Conservation (phyloP, 2,113 vertebrate genomes). For the Crotalus tigris region DNA sequence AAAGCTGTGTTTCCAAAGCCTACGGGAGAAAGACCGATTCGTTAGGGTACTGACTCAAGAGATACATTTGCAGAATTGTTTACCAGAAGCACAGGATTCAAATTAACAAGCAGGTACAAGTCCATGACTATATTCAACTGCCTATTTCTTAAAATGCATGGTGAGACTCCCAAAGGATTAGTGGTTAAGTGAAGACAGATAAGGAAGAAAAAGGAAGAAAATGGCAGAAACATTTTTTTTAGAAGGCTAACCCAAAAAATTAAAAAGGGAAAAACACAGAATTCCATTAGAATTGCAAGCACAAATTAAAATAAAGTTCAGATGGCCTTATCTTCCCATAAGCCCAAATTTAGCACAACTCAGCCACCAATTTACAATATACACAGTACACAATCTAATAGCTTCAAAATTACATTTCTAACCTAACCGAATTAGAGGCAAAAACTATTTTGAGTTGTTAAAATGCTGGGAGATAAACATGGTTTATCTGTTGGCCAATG, state of each 20-base stretch:
- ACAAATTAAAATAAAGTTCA: background rate
- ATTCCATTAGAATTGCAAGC: background rate
- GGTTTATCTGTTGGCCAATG: background rate
- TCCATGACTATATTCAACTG: background rate
- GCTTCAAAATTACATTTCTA: background rate
- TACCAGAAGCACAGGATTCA: slow-evolving; percentile 31
- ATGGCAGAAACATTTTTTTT: background rate
- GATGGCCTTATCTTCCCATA: background rate
- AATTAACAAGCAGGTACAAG: slow-evolving; percentile 33
- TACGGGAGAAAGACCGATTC: slow-evolving; percentile 43
- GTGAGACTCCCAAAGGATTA: slow-evolving; percentile 3
- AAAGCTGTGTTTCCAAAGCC: slow-evolving; percentile 54
- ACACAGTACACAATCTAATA: background rate
- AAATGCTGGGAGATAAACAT: background rate
- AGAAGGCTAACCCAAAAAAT: background rate
- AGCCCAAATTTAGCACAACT: background rate
- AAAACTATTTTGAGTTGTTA: background rate
- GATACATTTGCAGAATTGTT: slow-evolving; percentile 25
- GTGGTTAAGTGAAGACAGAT: slow-evolving; percentile 1
- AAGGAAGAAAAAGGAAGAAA: background rate
- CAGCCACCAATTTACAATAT: background rate
- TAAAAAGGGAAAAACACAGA: background rate
- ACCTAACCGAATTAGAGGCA: background rate
- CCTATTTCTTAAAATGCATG: background rate
- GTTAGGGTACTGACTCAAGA: slow-evolving; percentile 31